Base-by-base conservation (phyloP, 2,888 invertebrate genomes). In the Machimus atricapillus region DNA sequence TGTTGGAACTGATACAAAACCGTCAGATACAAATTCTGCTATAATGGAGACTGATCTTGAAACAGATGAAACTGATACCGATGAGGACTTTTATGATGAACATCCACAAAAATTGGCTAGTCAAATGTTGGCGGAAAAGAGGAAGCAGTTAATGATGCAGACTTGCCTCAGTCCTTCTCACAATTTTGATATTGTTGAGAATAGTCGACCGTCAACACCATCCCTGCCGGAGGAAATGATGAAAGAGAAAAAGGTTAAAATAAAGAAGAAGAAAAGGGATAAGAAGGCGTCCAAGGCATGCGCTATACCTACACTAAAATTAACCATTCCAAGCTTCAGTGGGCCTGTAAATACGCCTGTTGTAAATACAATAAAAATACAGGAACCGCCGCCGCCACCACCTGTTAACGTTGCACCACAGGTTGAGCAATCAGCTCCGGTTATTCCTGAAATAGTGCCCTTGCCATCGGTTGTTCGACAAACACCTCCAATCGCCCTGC, bases 61-160 rank as follows among this genome's bases (percentile, higher is more conserved):
- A 89, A 97, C 97, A 0, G 95, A 96, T 19, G 96, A 97, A 91
- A 96, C 96, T 81, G 96, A 96, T 89, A 97, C 97, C 0, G 97
- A 97, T 91, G 97, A 97, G 93, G 97, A 97, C 89, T 97, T 97
- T 92, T 97, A 97, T 91, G 97, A 97, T 91, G 95, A 96, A 90
- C 95, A 97, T 91, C 97, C 97, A 0, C 96, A 97, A 90, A 94
- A 94, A 90, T 91, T 96, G 88, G 96, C 96, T 1, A 96, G 94
- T 89, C 96, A 96, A 91, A 90, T 96, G 86, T 91, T 96, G 79
- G 95, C 95, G 14, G 96, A 97, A 90, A 97, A 97, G 91, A 94
- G 96, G 4, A 95, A 95, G 89, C 95, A 95, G 89, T 91, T 96
- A 86, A 91, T 96, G 91, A 92, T 94, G 83, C 91, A 95, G 43